A percentile compares a stretch with the other conserved stretches of the same genome.
These are phyloP conservation scores for Tapirus indicus DNA, from an alignment of 2,797 vertebrate genomes.

Conservation along the genomic window DNA sequence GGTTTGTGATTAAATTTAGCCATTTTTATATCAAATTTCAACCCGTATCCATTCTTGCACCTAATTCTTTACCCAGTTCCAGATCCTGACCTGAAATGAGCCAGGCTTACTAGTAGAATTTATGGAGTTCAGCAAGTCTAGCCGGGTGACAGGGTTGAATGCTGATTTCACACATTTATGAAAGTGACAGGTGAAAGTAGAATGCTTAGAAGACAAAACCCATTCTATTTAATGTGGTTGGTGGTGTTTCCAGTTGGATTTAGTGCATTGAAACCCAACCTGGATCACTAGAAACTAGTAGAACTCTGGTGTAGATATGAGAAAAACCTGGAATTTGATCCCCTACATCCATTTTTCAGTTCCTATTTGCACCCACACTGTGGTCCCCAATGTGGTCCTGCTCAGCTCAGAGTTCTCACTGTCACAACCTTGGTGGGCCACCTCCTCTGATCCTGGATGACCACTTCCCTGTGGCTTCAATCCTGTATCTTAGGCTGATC, in stretches of 20 bases:
- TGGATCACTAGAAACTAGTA: background rate
- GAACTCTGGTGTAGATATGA: background rate
- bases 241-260: background rate
- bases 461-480: background rate
- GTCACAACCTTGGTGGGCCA: background rate
- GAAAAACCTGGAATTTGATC: background rate
- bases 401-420: background rate
- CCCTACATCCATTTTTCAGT: background rate
- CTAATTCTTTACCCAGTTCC: background rate
- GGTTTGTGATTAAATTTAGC: background rate
- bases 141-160: background rate
- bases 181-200: background rate
- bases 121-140: background rate
- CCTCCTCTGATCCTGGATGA: constrained; percentile 9
- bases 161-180: background rate
- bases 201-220: background rate
- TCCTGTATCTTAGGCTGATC: background rate
- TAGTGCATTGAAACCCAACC: background rate
- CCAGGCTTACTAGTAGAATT: background rate
- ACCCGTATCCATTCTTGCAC: background rate
- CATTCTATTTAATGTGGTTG: background rate
- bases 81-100: background rate
- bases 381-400: background rate
- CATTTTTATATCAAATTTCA: constrained; percentile 41
- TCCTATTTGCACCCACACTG: background rate